Evolutionary conservation across 2,797 vertebrate genomes (phyloP).

Genomic region (Oreochromis mossambicus): DNA sequence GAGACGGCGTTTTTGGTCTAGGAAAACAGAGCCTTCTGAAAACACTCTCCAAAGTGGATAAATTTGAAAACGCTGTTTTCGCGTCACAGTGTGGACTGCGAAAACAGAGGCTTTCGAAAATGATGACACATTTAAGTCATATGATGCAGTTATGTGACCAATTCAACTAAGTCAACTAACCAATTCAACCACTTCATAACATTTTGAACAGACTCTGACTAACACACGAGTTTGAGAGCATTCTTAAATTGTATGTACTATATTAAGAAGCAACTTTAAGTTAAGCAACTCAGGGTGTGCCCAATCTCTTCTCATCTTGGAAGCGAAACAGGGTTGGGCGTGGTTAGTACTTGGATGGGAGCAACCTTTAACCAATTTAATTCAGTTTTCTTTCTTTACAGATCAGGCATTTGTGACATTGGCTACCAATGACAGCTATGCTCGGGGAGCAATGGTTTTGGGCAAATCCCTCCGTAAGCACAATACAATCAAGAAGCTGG

Average conservation of each 20-base stretch:
- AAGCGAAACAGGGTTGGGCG: not conserved
- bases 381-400: constrained; percentile 48
- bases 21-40: no score
- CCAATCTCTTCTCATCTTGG: not conserved
- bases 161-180: not conserved
- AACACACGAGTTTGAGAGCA: not conserved
- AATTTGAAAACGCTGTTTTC: no score
- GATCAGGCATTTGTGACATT: constrained; percentile 97
- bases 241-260: not conserved
- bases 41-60: no score
- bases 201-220: not conserved
- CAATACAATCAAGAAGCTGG: constrained; percentile 85
- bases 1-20: no score
- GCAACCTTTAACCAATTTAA: not conserved
- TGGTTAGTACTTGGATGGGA: not conserved
- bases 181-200: not conserved
- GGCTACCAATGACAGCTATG: constrained; percentile 93
- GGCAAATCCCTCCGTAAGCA: constrained; percentile 87
- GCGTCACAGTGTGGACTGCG: not conserved
- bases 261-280: not conserved
- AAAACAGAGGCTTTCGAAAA: not conserved
- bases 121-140: not conserved
- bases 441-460: constrained; percentile 92
- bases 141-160: not conserved
- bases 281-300: not conserved